Evolutionary conservation across 2,113 vertebrate genomes (phyloP).

Genomic region (Tupaia tana): DNA sequence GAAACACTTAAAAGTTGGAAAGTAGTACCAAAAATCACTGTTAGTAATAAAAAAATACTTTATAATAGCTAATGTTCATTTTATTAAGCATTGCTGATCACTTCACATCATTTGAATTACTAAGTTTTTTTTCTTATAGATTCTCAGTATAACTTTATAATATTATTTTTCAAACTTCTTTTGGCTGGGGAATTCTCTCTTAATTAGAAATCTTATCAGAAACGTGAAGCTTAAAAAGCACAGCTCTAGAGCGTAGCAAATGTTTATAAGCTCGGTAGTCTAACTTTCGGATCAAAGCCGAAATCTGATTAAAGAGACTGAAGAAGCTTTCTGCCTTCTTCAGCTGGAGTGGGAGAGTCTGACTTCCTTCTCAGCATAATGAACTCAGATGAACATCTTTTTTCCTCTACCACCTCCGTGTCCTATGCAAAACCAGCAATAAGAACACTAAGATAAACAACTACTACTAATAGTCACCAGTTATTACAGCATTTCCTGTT

Average conservation of each 20-base stretch:
- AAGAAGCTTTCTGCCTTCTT: constrained; percentile 12
- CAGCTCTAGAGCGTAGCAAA: background rate
- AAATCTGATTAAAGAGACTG: background rate
- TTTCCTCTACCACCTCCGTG: background rate
- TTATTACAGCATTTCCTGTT: background rate
- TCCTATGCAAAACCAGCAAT: constrained; percentile 19
- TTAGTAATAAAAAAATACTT: background rate
- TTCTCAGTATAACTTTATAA: background rate
- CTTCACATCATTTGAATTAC: background rate
- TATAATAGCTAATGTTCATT: background rate
- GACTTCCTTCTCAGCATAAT: background rate
- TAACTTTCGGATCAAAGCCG: constrained; percentile 4
- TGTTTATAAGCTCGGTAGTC: background rate
- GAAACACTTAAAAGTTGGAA: background rate
- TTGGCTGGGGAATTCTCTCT: constrained; percentile 29
- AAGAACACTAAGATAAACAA: background rate
- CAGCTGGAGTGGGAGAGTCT: background rate
- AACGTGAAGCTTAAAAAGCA: background rate
- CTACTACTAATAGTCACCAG: background rate
- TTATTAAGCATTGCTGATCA: background rate
- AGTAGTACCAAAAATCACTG: background rate
- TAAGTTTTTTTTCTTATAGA: constrained; percentile 21
- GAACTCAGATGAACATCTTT: constrained; percentile 11
- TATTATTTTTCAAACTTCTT: constrained; percentile 21
- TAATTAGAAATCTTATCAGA: background rate